A percentile compares a stretch with the other conserved stretches of the same genome.
phyloP scores from a whole-genome alignment of 2,888 invertebrate genomes.

The Sabatieria punctata region DNA sequence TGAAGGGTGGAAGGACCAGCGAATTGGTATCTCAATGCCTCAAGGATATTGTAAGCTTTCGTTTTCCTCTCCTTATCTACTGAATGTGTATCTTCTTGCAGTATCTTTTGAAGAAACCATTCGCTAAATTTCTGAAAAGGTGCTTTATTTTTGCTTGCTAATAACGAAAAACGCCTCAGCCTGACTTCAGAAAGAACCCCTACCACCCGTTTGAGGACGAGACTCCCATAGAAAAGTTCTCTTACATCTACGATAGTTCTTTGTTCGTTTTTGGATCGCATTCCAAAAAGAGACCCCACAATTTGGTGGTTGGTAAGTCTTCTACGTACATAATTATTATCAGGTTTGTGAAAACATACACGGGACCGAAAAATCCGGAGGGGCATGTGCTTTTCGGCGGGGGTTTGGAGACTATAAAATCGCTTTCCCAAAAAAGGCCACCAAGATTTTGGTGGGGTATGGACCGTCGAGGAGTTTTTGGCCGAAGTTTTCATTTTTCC shows the following conservation, averaged over 20 bases:
- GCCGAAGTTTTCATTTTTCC: no score
- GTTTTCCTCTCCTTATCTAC: not conserved
- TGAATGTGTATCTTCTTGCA: constrained; percentile 26
- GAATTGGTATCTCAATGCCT: constrained; percentile 49
- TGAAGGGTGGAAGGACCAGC: constrained; percentile 57
- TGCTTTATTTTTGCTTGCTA: not conserved
- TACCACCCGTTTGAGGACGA: constrained; percentile 57
- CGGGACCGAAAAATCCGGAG: no score
- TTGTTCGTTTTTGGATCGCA: constrained; percentile 77
- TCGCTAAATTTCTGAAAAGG: constrained; percentile 45
- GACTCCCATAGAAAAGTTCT: constrained; percentile 51
- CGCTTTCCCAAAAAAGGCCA: no score
- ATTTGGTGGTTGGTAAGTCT: constrained; percentile 61
- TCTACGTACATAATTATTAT: not conserved
- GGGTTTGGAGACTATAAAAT: no score
- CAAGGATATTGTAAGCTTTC: constrained; percentile 54
- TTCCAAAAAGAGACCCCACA: constrained; percentile 84
- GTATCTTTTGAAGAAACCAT: constrained; percentile 66
- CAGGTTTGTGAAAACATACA: not conserved
- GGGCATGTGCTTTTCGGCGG: no score
- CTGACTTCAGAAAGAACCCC: constrained; percentile 19
- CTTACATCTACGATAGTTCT: constrained; percentile 64
- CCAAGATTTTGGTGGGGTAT: no score
- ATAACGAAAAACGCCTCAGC: not conserved
- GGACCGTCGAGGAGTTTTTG: no score